These are phyloP conservation scores for Macrophya annulata DNA, from an alignment of 2,888 invertebrate genomes.

Conservation along the genomic window DNA sequence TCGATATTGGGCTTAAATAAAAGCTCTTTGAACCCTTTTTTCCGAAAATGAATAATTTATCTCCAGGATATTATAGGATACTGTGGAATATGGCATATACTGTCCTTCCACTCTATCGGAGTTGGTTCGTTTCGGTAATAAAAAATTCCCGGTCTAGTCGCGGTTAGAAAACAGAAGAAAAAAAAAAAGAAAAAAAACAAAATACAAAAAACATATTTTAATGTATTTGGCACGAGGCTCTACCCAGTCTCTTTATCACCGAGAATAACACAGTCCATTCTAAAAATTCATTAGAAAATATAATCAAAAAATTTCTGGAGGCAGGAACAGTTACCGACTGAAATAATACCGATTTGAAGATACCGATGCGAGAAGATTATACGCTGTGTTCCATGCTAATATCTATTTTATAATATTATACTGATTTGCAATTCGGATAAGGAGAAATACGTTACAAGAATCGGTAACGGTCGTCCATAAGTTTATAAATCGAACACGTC, in stretches of 20 bases:
- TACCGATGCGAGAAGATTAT: not conserved
- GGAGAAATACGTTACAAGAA: slow-evolving; percentile 15
- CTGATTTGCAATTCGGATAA: slow-evolving; percentile 36
- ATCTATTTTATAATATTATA: not conserved
- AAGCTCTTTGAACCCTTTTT: not conserved
- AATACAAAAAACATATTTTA: too few relatives aligned
- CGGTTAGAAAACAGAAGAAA: not conserved
- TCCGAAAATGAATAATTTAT: not conserved
- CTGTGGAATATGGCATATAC: not conserved
- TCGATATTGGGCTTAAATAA: not conserved
- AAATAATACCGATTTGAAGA: slow-evolving; percentile 13
- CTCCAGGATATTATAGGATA: not conserved
- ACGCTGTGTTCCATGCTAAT: not conserved
- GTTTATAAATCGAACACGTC: slow-evolving; percentile 2
- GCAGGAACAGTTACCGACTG: not conserved
- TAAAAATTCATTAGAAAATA: not conserved
- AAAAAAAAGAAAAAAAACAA: not conserved
- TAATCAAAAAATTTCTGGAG: not conserved
- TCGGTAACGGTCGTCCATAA: slow-evolving; percentile 1
- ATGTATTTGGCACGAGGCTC: slow-evolving; percentile 1
- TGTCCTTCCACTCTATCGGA: not conserved
- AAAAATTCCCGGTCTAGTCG: not conserved
- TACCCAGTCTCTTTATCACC: not conserved
- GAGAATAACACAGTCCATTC: not conserved
- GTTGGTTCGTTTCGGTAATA: not conserved